Conservation (phyloP, 2,888 invertebrate species). For the Epirrhoe alternata region DNA sequence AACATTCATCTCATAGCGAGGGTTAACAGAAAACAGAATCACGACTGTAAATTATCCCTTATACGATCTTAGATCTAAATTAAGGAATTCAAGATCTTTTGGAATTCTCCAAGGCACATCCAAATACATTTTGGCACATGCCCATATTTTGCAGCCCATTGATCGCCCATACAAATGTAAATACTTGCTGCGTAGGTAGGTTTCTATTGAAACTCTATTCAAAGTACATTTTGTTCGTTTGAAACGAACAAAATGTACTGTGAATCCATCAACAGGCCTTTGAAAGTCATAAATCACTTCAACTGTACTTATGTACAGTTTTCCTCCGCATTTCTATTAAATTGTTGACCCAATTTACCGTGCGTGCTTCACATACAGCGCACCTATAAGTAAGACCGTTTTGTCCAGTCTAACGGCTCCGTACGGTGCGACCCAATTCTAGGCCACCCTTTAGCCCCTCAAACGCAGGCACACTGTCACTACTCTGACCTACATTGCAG, state of each 20-base stretch:
- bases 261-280: conserved; percentile 1
- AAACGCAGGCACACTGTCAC: conserved; percentile 55
- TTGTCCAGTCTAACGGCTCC: conserved; percentile 54
- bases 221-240: background rate
- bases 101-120: too few species aligned
- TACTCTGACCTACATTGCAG: conserved; percentile 65
- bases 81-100: too few species aligned
- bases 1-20: too few species aligned
- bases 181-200: too few species aligned
- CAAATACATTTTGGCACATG: too few species aligned
- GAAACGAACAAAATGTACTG: background rate
- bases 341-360: conserved; percentile 40
- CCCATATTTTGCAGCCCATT: too few species aligned
- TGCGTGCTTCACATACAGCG: conserved; percentile 38
- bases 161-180: too few species aligned
- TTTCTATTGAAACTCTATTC: background rate
- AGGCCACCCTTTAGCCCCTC: conserved; percentile 55
- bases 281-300: conserved; percentile 23
- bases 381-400: conserved; percentile 40
- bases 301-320: conserved; percentile 20
- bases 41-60: too few species aligned
- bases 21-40: too few species aligned
- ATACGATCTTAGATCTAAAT: too few species aligned
- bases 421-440: conserved; percentile 61
- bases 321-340: conserved; percentile 30